Evolutionary conservation across 2,888 invertebrate genomes (phyloP).

Genomic region (Trissolcus japonicus): DNA sequence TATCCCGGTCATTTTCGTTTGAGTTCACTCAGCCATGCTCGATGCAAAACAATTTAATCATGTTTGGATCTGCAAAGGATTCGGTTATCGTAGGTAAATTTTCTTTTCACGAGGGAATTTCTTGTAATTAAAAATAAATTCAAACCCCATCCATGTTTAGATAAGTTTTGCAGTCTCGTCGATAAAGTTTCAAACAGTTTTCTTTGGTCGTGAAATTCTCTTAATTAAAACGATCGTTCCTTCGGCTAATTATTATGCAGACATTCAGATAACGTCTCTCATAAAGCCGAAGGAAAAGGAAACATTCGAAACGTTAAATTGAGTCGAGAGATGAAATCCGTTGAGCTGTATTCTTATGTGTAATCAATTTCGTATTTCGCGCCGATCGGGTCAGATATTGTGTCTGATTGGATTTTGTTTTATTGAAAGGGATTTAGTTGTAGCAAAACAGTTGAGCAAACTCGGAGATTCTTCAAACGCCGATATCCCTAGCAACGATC

Average conservation of each 20-base stretch:
- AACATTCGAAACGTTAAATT: conserved; percentile 33
- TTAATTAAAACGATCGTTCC: neutral
- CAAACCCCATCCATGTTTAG: neutral
- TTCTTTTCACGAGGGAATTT: neutral
- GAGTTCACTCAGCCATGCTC: conserved; percentile 6
- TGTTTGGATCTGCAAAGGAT: neutral
- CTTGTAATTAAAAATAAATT: neutral
- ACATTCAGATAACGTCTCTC: conserved; percentile 28
- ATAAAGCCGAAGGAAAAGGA: conserved; percentile 16
- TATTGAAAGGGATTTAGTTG: neutral
- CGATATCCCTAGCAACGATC: too few relatives aligned
- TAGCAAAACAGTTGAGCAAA: too few relatives aligned
- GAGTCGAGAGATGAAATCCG: conserved; percentile 38
- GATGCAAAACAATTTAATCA: conserved; percentile 29
- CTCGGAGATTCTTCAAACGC: too few relatives aligned
- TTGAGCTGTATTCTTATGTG: conserved; percentile 32
- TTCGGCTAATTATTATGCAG: neutral
- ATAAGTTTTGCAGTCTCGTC: neutral
- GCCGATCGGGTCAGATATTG: conserved; percentile 1
- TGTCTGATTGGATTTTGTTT: too few relatives aligned
- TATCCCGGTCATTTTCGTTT: conserved; percentile 23
- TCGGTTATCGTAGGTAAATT: neutral
- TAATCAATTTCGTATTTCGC: conserved; percentile 39
- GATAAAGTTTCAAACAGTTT: too few relatives aligned
- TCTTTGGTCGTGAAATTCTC: neutral